Conservation (phyloP, 2,888 invertebrate genomes). For the Galerucella nymphaeae region DNA sequence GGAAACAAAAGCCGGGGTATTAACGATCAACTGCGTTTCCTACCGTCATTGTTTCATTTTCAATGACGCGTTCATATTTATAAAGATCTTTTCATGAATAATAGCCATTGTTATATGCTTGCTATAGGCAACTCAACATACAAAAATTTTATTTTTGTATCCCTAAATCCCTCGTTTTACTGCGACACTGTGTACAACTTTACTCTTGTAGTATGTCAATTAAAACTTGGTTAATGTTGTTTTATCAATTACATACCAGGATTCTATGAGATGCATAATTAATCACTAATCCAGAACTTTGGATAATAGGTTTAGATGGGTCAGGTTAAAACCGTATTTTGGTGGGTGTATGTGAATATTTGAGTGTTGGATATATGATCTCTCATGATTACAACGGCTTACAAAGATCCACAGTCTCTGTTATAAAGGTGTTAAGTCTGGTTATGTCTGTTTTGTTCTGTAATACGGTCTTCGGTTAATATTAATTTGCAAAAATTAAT, state of each 20-base stretch:
- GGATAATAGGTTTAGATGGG: constrained; percentile 6
- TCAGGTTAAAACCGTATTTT: constrained; percentile 5
- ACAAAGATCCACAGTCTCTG: background rate
- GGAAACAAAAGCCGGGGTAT: no score
- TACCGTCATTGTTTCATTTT: no score
- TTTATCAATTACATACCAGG: constrained; percentile 31
- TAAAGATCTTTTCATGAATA: no score
- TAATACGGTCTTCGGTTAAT: no score
- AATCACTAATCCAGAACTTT: constrained; percentile 17
- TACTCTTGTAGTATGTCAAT: constrained; percentile 27
- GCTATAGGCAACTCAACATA: no score
- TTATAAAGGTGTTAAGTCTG: background rate
- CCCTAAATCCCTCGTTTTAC: background rate
- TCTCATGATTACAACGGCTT: background rate
- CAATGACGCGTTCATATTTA: no score
- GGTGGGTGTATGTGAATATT: background rate
- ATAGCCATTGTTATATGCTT: no score
- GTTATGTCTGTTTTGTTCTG: background rate
- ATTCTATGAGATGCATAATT: constrained; percentile 27
- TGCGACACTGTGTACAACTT: background rate
- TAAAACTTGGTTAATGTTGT: constrained; percentile 31
- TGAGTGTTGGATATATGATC: background rate
- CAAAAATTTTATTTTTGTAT: no score
- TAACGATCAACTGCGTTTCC: no score
- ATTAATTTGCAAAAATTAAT: no score